Base-by-base conservation (phyloP, 2,888 invertebrate species). In the Tuta absoluta region DNA sequence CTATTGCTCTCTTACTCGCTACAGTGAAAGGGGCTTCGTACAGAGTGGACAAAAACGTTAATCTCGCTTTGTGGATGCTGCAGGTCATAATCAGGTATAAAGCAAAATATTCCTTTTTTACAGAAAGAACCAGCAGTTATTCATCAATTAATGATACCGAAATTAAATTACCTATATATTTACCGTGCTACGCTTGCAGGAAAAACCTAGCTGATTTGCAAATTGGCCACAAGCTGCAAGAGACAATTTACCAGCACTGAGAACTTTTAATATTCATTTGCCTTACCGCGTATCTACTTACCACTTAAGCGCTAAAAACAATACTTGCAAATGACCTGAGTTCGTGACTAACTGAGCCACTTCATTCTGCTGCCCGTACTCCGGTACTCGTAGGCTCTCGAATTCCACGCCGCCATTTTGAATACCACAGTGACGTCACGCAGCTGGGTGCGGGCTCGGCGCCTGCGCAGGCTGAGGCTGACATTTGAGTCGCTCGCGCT, bases 371-470 rank as follows among this genome's bases (percentile, higher is more conserved):
- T 63, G 63, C 37, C 67, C 21, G 68, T 69, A 67, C 68, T 45
- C 37, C 66, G 23, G 67, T 69, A 66, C 67, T 51, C 23, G 84
- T 85, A 89, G 90, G 90, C 87, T 90, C 89, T 90, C 90, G 82
- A 83, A 91, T 91, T 89, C 90, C 89, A 73, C 67, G 81, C 84
- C 83, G 91, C 91, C 91, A 91, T 91, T 86, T 91, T 91, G 89
- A 91, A 91, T 91, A 89, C 89, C 89, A 73, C 65, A 72, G 79
- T 91, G 91, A 91, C 90, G 91, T 91, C 90, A 91, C 84, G 78
- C 74, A 76, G 79, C 80, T 85, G 87, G 89, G 89, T 86, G 87
- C 87, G 88, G 87, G 85, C 82, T 79, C 85, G 73, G 77, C 85
- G 86, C 84, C 88, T 85, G 76, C 79, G 80, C 37, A 38, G 38